Evolutionary conservation across 2,113 vertebrate genomes (phyloP).

Genomic region (Eidolon helvum): DNA sequence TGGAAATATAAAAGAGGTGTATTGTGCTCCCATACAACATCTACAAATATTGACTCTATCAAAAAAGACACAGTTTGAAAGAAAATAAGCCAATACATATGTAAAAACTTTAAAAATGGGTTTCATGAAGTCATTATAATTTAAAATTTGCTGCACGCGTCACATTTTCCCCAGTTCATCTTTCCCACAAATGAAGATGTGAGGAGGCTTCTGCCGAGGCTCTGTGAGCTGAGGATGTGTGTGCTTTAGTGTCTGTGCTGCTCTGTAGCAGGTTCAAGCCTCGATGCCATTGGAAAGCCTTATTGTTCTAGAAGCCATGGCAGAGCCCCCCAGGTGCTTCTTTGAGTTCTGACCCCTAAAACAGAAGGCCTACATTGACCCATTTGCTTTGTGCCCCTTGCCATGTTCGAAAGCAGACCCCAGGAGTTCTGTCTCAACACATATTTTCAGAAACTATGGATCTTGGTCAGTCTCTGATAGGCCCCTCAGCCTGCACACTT

Average conservation of each 20-base stretch:
- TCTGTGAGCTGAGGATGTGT: fast-evolving
- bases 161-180: conserved; percentile 34
- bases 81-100: conserved; percentile 33
- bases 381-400: fast-evolving
- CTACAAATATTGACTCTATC: conserved; percentile 68
- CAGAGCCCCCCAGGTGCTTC: not conserved
- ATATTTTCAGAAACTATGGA: not conserved
- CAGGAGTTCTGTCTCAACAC: not conserved
- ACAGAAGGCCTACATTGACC: not conserved
- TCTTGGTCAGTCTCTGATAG: not conserved
- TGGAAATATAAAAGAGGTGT: conserved; percentile 46
- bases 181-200: not conserved
- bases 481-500: not conserved
- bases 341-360: not conserved
- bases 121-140: conserved; percentile 51
- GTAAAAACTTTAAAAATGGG: conserved; percentile 12
- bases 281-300: not conserved
- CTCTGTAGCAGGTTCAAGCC: not conserved
- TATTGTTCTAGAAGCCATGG: not conserved
- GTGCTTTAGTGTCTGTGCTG: fast-evolving
- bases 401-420: not conserved
- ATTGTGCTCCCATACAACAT: conserved; percentile 55
- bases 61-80: conserved; percentile 43
- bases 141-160: conserved; percentile 38
- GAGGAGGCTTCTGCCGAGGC: not conserved